Conservation (phyloP, 2,113 vertebrate species). For the Platysteira castanea region DNA sequence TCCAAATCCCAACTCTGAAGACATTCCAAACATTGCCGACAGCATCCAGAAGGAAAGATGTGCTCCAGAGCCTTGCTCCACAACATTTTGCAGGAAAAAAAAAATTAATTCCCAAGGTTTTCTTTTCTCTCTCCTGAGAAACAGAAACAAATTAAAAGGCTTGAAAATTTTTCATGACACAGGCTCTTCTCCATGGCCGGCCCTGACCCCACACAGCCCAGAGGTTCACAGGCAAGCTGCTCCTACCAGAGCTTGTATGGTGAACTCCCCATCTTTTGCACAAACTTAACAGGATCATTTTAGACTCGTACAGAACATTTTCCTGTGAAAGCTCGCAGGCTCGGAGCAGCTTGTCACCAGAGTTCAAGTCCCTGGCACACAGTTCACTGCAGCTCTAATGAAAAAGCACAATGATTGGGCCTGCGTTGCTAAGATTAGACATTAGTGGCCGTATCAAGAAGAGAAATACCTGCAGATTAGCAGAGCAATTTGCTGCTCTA, state of each 20-base stretch:
- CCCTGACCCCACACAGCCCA: background rate
- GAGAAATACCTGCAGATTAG: conserved; percentile 74
- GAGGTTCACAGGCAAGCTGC: background rate
- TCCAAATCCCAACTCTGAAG: background rate
- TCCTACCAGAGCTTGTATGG: background rate
- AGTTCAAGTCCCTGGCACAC: conserved; percentile 56
- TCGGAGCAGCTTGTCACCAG: background rate
- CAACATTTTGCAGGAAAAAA: background rate
- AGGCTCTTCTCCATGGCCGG: background rate
- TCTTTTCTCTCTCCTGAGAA: background rate
- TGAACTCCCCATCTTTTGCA: background rate
- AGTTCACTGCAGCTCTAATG: conserved; percentile 40
- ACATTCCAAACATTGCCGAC: background rate
- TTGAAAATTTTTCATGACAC: background rate
- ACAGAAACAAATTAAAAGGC: background rate
- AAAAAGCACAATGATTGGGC: conserved; percentile 17
- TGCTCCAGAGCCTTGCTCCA: background rate
- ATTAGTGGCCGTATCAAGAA: conserved; percentile 50
- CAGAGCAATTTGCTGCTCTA: conserved; percentile 68
- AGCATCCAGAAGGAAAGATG: background rate
- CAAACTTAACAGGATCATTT: background rate
- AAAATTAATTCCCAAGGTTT: background rate
- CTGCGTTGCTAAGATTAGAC: conserved; percentile 34
- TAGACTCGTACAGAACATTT: background rate
- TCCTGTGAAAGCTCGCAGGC: background rate